These are phyloP conservation scores for Ictalurus furcatus DNA, from an alignment of 2,113 vertebrate species.

Conservation along the genomic window DNA sequence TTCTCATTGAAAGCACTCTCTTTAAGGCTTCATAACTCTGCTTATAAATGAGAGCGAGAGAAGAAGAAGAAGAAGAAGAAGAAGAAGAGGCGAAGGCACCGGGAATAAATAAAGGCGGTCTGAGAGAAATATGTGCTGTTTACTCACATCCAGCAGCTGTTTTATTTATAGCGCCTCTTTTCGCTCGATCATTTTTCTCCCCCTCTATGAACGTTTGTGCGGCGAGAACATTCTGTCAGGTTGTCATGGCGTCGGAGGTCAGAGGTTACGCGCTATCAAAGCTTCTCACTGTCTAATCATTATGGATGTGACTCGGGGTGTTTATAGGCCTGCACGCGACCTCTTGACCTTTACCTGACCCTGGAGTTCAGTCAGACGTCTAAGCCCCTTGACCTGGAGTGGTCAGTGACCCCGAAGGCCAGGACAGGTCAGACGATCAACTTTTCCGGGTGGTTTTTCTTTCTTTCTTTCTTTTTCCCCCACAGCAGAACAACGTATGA, in stretches of 20 bases:
- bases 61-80: not conserved
- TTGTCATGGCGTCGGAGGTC: constrained; percentile 51
- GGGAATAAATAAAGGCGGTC: not conserved
- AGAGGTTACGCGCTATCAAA: constrained; percentile 66
- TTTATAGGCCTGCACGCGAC: constrained; percentile 64
- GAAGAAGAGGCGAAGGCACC: not conserved
- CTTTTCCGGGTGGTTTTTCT: not conserved
- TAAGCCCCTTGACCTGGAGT: constrained; percentile 53
- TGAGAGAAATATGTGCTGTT: constrained; percentile 25
- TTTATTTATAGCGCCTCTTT: constrained; percentile 26
- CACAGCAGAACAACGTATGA: not conserved
- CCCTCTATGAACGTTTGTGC: not conserved
- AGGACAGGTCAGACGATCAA: not conserved
- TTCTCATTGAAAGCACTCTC: not conserved
- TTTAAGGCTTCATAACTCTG: not conserved
- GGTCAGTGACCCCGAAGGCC: not conserved
- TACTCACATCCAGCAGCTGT: constrained; percentile 2
- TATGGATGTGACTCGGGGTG: constrained; percentile 60
- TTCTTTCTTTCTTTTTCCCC: not conserved
- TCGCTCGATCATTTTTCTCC: not conserved
- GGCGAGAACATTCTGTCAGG: constrained; percentile 1
- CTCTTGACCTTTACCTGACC: constrained; percentile 59
- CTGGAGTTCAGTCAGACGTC: constrained; percentile 52
- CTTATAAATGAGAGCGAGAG: not conserved
- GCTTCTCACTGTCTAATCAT: constrained; percentile 62